Evolutionary conservation across 2,888 invertebrate species (phyloP).

Genomic region (Dermolepida albohirtum): DNA sequence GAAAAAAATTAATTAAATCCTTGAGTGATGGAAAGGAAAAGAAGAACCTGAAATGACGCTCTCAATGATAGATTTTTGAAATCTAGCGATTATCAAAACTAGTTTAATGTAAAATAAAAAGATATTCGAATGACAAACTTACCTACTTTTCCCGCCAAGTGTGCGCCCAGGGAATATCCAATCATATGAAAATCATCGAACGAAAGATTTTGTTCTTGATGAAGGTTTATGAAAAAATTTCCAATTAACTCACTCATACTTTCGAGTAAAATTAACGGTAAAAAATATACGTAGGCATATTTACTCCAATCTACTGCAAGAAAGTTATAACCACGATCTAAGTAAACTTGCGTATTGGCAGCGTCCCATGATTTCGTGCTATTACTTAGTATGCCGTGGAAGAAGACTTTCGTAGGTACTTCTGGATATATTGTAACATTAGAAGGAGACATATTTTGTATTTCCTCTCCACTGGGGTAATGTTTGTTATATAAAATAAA

Average conservation of each 20-base stretch:
- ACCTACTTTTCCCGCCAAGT: constrained; percentile 56
- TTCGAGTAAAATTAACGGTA: background rate
- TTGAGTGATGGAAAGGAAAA: no score
- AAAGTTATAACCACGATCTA: constrained; percentile 4
- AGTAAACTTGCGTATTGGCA: constrained; percentile 10
- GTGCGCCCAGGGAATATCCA: constrained; percentile 60
- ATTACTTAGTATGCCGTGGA: constrained; percentile 4
- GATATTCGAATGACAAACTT: no score
- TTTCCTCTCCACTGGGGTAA: background rate
- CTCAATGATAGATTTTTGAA: no score
- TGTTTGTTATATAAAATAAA: background rate
- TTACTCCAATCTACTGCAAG: constrained; percentile 11
- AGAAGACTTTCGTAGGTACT: constrained; percentile 3
- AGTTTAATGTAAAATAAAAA: no score
- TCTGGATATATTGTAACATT: background rate
- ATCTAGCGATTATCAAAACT: no score
- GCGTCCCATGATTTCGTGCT: constrained; percentile 2
- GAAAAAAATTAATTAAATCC: no score
- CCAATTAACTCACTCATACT: constrained; percentile 6
- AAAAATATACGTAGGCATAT: background rate
- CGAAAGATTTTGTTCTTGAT: background rate
- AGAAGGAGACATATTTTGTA: background rate
- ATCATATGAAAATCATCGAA: constrained; percentile 54
- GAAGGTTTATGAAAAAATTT: background rate
- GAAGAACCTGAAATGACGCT: no score